Conservation (phyloP, 2,888 invertebrate species). For the Synergus gifuensis region DNA sequence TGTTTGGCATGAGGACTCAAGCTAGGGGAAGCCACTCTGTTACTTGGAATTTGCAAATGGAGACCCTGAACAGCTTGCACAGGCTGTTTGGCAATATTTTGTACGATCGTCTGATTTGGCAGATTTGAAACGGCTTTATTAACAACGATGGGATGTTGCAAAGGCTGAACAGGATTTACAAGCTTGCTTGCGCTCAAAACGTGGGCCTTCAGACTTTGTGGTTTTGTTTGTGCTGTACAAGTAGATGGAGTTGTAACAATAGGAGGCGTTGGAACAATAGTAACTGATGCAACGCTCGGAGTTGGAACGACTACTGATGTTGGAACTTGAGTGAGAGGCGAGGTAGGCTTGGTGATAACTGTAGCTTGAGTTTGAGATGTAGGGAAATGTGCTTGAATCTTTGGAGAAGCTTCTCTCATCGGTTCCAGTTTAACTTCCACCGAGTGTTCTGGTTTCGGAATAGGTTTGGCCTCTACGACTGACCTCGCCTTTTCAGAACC, state of each 20-base stretch:
- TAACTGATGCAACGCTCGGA: slow-evolving; percentile 56
- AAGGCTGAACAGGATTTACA: slow-evolving; percentile 61
- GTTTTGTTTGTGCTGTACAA: slow-evolving; percentile 67
- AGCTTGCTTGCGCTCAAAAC: slow-evolving; percentile 79
- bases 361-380: slow-evolving; percentile 60
- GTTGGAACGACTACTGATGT: slow-evolving; percentile 60
- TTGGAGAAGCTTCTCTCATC: slow-evolving; percentile 50
- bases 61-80: slow-evolving; percentile 67
- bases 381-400: slow-evolving; percentile 70
- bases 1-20: slow-evolving; percentile 69
- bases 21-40: slow-evolving; percentile 69
- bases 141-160: slow-evolving; percentile 61
- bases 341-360: slow-evolving; percentile 70
- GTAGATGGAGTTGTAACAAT: slow-evolving; percentile 44
- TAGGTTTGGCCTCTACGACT: slow-evolving; percentile 46
- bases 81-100: slow-evolving; percentile 71
- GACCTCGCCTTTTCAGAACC: slow-evolving; percentile 56
- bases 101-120: slow-evolving; percentile 66
- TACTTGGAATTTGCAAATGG: slow-evolving; percentile 69
- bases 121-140: slow-evolving; percentile 67
- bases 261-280: slow-evolving; percentile 32
- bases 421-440: slow-evolving; percentile 51
- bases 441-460: slow-evolving; percentile 62
- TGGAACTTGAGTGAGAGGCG: slow-evolving; percentile 63
- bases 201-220: slow-evolving; percentile 83